Evolutionary conservation across 2,888 invertebrate genomes (phyloP).

Genomic region (Slavum lentiscoides): DNA sequence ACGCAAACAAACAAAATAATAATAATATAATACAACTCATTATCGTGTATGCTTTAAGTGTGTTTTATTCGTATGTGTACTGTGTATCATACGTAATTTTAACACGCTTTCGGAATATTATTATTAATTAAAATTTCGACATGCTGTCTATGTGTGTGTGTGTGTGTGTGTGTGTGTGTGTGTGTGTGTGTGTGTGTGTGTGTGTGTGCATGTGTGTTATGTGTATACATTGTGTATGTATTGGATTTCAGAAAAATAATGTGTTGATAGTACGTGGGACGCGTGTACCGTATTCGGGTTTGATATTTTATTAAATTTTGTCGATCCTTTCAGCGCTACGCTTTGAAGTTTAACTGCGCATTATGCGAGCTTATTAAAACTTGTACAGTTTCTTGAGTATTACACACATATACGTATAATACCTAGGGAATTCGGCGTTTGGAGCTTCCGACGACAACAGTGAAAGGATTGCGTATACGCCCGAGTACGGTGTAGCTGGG

Average conservation of each 20-base stretch:
- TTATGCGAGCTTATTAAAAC: conserved; percentile 40
- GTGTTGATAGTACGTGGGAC: not conserved
- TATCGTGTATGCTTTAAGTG: no score
- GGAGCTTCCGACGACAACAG: not conserved
- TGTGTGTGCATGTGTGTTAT: not conserved
- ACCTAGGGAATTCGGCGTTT: not conserved
- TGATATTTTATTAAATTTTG: conserved; percentile 35
- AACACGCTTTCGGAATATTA: conserved; percentile 7
- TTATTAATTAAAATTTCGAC: conserved; percentile 1
- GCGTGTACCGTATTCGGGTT: not conserved
- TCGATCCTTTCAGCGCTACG: not conserved
- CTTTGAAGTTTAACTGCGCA: conserved; percentile 40
- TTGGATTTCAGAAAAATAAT: not conserved
- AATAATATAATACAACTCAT: no score
- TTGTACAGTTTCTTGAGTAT: conserved; percentile 12
- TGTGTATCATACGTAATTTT: not conserved
- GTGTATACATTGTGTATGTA: not conserved
- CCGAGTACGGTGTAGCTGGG: no score
- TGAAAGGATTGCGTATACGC: no score
- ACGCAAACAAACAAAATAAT: no score
- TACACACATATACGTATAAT: not conserved
- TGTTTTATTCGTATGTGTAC: no score
- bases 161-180: not conserved
- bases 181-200: not conserved
- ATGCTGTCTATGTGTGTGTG: not conserved